These are phyloP conservation scores for Cavia porcellus DNA, from an alignment of 2,113 vertebrate species.

Conservation along the genomic window DNA sequence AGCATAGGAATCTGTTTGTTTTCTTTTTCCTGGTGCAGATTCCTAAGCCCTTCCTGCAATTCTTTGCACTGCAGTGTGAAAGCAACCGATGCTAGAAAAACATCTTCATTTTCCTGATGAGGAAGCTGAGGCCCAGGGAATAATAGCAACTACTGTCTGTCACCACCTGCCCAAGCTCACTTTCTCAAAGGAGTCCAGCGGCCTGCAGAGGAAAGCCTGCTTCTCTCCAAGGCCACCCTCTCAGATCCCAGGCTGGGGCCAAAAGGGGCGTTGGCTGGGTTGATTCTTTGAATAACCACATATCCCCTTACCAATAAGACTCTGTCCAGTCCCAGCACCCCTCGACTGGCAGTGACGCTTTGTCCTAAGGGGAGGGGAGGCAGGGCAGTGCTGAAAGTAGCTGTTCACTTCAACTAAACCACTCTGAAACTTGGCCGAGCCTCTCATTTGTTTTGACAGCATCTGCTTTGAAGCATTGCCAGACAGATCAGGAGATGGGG, in stretches of 20 bases:
- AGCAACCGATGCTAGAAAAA: background rate
- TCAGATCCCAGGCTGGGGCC: background rate
- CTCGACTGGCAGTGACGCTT: background rate
- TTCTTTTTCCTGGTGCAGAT: background rate
- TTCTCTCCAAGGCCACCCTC: background rate
- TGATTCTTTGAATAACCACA: background rate
- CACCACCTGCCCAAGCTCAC: background rate
- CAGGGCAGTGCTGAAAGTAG: background rate
- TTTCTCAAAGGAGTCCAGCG: background rate
- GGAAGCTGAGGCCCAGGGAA: background rate
- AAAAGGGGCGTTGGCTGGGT: background rate
- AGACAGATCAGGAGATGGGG: background rate
- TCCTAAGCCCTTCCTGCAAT: background rate
- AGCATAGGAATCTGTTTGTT: background rate
- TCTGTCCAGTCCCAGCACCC: background rate
- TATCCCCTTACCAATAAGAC: background rate
- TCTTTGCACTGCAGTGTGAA: background rate
- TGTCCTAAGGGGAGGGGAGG: background rate
- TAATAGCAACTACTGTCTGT: background rate
- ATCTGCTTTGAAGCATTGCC: background rate
- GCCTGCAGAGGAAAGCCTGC: background rate
- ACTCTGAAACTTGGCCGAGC: background rate
- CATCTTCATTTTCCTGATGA: background rate
- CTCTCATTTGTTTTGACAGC: background rate
- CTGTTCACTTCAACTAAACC: background rate